phyloP scores from a whole-genome alignment of 2,888 invertebrate species.

The Pollenia amentaria region DNA sequence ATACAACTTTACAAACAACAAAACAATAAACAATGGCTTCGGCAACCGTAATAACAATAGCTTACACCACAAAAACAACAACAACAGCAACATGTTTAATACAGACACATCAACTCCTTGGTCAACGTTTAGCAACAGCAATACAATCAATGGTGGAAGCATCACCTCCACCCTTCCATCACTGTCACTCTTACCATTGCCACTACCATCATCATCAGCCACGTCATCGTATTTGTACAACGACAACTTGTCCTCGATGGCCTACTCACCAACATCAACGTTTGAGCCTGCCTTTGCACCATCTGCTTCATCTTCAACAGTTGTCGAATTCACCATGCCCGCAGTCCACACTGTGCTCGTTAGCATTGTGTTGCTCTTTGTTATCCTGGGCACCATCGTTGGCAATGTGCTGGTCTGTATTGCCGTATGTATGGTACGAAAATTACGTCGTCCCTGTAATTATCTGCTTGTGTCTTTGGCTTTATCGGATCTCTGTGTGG shows the following conservation, averaged over 20 bases:
- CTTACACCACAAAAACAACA: slow-evolving; percentile 14
- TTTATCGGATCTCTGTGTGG: slow-evolving; percentile 98
- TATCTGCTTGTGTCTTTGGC: slow-evolving; percentile 97
- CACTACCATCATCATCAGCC: slow-evolving; percentile 38
- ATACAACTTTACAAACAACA: slow-evolving; percentile 57
- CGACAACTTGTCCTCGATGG: slow-evolving; percentile 57
- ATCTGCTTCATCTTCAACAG: slow-evolving; percentile 18
- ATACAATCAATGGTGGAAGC: slow-evolving; percentile 15
- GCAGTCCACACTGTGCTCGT: slow-evolving; percentile 87
- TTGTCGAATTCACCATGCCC: slow-evolving; percentile 79
- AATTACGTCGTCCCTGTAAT: slow-evolving; percentile 95
- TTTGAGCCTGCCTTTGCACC: slow-evolving; percentile 32
- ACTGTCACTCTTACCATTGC: slow-evolving; percentile 35
- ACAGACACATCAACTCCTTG: slow-evolving; percentile 21
- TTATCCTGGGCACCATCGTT: slow-evolving; percentile 92
- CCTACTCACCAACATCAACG: slow-evolving; percentile 17
- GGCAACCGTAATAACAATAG: slow-evolving; percentile 9
- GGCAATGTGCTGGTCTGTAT: slow-evolving; percentile 97
- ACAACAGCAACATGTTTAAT: slow-evolving; percentile 43
- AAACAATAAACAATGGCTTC: slow-evolving; percentile 38
- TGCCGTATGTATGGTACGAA: slow-evolving; percentile 97
- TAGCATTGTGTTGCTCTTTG: slow-evolving; percentile 89
- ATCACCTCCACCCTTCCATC: slow-evolving; percentile 57
- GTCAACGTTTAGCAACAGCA: slow-evolving; percentile 26
- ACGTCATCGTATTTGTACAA: slow-evolving; percentile 42